These are phyloP conservation scores for Thermophis baileyi DNA, from an alignment of 2,113 vertebrate species.

Conservation along the genomic window DNA sequence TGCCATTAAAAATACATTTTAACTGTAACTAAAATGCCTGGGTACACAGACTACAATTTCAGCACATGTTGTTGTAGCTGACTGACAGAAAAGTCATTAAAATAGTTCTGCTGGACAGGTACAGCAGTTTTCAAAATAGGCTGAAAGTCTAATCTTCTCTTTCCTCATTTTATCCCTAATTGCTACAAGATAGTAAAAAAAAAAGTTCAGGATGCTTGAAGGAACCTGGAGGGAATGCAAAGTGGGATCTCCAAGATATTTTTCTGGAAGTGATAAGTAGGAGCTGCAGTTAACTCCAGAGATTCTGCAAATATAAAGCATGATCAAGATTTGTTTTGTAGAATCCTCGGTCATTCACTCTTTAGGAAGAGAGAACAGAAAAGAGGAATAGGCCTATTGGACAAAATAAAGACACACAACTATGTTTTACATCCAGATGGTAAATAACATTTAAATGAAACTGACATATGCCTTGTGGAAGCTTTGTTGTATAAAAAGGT, in stretches of 20 bases:
- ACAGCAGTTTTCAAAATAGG: background rate
- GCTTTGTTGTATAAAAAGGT: background rate
- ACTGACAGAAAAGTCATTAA: background rate
- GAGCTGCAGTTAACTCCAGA: background rate
- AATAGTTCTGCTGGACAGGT: background rate
- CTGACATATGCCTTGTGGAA: background rate
- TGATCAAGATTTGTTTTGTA: background rate
- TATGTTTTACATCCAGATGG: background rate
- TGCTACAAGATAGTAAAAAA: background rate
- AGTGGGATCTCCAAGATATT: background rate
- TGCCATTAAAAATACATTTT: background rate
- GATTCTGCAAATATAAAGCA: background rate
- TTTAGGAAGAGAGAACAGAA: background rate
- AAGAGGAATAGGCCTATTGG: background rate
- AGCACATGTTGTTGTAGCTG: background rate
- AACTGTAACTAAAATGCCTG: background rate
- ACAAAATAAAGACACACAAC: background rate
- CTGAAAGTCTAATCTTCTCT: background rate
- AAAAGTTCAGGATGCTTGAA: background rate
- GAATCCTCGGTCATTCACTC: background rate
- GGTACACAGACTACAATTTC: background rate
- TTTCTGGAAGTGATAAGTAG: background rate
- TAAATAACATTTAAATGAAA: background rate
- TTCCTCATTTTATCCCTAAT: background rate
- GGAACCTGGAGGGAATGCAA: conserved; percentile 1